phyloP scores from a whole-genome alignment of 2,888 invertebrate genomes.

The Eugnorisma glareosa region DNA sequence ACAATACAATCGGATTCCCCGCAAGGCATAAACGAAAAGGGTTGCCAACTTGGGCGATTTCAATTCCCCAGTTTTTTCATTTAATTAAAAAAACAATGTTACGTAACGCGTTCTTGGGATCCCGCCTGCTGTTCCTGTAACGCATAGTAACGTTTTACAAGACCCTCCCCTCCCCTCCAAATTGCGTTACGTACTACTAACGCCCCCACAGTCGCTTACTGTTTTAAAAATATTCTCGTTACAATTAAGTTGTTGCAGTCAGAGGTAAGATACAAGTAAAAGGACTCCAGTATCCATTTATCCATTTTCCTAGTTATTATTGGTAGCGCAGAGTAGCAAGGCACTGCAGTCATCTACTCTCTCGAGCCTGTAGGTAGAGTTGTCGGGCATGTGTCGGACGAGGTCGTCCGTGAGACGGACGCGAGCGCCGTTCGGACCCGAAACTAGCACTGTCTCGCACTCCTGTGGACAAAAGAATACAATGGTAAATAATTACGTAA shows the following conservation, averaged over 20 bases:
- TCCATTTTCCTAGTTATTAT: conserved; percentile 52
- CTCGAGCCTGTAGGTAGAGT: conserved; percentile 84
- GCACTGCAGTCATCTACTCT: conserved; percentile 76
- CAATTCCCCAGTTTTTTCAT: no score
- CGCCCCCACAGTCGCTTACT: no score
- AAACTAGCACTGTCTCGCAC: conserved; percentile 92
- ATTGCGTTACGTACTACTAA: no score
- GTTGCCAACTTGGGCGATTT: no score
- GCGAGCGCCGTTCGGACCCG: conserved; percentile 95
- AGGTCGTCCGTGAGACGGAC: conserved; percentile 96
- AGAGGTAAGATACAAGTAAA: neutral
- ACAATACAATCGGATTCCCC: no score
- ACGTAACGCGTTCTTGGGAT: no score
- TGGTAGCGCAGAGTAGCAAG: conserved; percentile 75
- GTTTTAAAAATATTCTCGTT: neutral
- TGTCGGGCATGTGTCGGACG: conserved; percentile 95
- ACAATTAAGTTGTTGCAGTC: neutral
- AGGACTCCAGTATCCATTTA: neutral
- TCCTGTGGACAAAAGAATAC: conserved; percentile 85
- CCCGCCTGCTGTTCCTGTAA: no score
- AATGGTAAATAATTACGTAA: neutral
- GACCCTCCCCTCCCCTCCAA: no score
- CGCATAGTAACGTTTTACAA: no score
- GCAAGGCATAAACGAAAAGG: no score
- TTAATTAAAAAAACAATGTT: no score